A percentile compares a stretch with the other conserved stretches of the same genome.
phyloP scores from a whole-genome alignment of 2,888 invertebrate genomes.

The Hybos culiciformis region DNA sequence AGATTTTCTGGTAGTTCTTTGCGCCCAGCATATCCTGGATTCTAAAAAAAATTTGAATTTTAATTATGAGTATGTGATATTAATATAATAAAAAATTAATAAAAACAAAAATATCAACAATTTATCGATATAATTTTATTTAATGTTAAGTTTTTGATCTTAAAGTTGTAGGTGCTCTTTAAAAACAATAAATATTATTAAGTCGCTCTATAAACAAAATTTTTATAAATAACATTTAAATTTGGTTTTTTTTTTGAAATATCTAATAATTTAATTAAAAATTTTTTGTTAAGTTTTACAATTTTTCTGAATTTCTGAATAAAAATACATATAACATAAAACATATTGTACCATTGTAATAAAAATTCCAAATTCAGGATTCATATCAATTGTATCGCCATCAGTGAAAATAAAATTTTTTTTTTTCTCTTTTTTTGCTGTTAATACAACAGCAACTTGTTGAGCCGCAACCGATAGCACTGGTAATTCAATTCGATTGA shows the following conservation, averaged over 20 bases:
- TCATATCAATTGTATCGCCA: constrained; percentile 84
- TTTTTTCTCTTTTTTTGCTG: constrained; percentile 86
- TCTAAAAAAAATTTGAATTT: constrained; percentile 40
- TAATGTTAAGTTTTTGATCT: too few species aligned
- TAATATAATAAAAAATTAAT: too few species aligned
- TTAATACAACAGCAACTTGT: constrained; percentile 85
- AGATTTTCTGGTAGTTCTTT: constrained; percentile 94
- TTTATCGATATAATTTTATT: too few species aligned
- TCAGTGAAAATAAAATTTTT: constrained; percentile 87
- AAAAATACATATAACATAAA: too few species aligned
- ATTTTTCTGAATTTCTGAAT: not conserved
- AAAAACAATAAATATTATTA: too few species aligned
- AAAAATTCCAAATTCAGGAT: constrained; percentile 92
- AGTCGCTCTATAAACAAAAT: too few species aligned
- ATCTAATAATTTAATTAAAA: too few species aligned
- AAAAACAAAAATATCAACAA: too few species aligned
- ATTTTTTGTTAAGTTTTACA: not conserved
- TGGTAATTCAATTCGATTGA: constrained; percentile 87
- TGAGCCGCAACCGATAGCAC: constrained; percentile 92
- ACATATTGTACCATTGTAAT: constrained; percentile 97
- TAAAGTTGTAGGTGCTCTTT: too few species aligned
- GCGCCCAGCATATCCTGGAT: constrained; percentile 93
- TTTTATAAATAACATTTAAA: too few species aligned
- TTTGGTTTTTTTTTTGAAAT: too few species aligned
- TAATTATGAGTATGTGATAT: not conserved